A percentile compares a stretch with the other conserved stretches of the same genome.
phyloP scores from a whole-genome alignment of 2,888 invertebrate genomes.

The Xestoiulus laeticollis region DNA sequence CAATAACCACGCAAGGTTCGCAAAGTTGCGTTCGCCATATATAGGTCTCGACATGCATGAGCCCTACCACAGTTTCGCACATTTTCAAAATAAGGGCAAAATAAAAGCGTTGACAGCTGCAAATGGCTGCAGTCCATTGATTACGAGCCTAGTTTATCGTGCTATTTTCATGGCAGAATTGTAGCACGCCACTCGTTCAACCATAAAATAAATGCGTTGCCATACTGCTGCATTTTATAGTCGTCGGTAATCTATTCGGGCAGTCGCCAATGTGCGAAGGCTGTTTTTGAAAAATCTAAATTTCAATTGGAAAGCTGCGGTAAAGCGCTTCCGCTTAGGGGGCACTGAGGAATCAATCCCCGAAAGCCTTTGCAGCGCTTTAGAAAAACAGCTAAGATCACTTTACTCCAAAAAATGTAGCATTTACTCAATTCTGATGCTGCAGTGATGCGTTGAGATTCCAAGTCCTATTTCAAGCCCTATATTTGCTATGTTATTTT shows the following conservation, averaged over 20 bases:
- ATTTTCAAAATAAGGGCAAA: background rate
- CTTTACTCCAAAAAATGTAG: no score
- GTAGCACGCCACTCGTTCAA: background rate
- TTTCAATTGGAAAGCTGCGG: background rate
- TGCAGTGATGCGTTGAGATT: no score
- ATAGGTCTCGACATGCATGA: no score
- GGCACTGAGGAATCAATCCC: background rate
- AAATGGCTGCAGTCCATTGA: conserved; percentile 24
- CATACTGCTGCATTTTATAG: conserved; percentile 19
- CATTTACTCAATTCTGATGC: no score
- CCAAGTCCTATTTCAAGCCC: no score
- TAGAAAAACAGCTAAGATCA: no score
- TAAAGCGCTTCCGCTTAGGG: background rate
- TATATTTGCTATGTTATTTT: no score
- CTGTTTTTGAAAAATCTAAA: background rate
- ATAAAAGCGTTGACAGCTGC: background rate
- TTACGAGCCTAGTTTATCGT: background rate
- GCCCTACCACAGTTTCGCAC: background rate
- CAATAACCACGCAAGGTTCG: no score
- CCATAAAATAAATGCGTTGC: background rate
- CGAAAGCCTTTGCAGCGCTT: no score
- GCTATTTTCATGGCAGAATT: background rate
- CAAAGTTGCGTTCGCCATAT: no score
- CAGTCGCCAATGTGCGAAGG: background rate
- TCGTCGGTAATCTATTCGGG: background rate